These are phyloP conservation scores for Umimayanthus kanabou DNA, from an alignment of 92 coral and sea anemone species.

Conservation along the genomic window DNA sequence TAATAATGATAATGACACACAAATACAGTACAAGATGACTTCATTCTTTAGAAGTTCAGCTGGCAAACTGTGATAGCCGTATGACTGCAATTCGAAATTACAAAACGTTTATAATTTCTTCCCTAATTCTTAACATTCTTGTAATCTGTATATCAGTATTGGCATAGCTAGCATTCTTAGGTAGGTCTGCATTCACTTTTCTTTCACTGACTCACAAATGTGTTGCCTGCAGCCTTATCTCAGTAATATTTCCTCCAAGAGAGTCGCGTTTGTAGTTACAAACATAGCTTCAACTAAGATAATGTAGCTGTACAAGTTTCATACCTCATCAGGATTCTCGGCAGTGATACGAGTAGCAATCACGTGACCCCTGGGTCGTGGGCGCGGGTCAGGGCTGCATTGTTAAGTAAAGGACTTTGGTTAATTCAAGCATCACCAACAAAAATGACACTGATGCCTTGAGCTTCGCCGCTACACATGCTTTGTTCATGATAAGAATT, in stretches of 20 bases:
- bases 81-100: too few species aligned
- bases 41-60: background rate
- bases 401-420: background rate
- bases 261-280: background rate
- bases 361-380: conserved; percentile 91
- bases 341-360: conserved; percentile 99
- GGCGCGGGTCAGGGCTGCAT: conserved; percentile 69
- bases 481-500: too few species aligned
- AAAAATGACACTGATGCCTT: too few species aligned
- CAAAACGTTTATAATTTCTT: too few species aligned
- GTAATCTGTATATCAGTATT: too few species aligned
- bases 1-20: background rate
- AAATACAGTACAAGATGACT: background rate
- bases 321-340: conserved; percentile 98
- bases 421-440: too few species aligned
- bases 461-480: too few species aligned
- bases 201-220: too few species aligned
- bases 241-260: background rate
- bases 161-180: too few species aligned
- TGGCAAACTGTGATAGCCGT: too few species aligned
- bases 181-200: too few species aligned
- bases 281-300: background rate
- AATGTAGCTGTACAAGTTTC: background rate
- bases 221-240: background rate
- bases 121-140: too few species aligned